Conservation (phyloP, 2,888 invertebrate species). For the Minunthozetes semirufus region DNA sequence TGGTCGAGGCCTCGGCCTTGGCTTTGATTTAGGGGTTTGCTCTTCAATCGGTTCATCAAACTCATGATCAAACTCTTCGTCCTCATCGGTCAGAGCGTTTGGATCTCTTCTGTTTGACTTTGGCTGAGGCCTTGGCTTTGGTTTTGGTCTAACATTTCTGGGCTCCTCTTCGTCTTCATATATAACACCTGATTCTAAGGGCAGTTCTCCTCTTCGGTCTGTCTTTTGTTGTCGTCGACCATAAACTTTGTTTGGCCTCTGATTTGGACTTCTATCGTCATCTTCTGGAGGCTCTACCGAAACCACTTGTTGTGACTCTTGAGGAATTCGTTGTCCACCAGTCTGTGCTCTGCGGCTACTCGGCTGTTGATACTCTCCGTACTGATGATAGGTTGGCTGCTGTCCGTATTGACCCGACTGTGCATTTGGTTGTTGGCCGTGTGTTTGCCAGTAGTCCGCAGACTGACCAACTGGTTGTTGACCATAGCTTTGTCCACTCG, state of each 20-base stretch:
- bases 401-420: not conserved
- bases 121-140: not conserved
- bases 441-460: not conserved
- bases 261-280: not conserved
- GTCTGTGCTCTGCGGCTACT: not conserved
- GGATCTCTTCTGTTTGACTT: not conserved
- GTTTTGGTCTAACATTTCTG: not conserved
- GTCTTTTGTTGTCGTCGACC: not conserved
- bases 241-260: not conserved
- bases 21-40: not conserved
- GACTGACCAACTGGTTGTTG: too few species aligned
- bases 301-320: conserved; percentile 3
- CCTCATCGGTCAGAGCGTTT: not conserved
- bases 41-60: conserved; percentile 13
- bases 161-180: not conserved
- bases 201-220: not conserved
- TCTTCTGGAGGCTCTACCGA: not conserved
- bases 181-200: not conserved
- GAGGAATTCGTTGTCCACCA: not conserved
- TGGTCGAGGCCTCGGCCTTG: not conserved
- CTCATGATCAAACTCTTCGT: not conserved
- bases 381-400: not conserved
- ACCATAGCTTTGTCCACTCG: too few species aligned
- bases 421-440: not conserved
- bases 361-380: not conserved